These are phyloP conservation scores for Channa maculata DNA, from an alignment of 2,113 vertebrate genomes.

Conservation along the genomic window DNA sequence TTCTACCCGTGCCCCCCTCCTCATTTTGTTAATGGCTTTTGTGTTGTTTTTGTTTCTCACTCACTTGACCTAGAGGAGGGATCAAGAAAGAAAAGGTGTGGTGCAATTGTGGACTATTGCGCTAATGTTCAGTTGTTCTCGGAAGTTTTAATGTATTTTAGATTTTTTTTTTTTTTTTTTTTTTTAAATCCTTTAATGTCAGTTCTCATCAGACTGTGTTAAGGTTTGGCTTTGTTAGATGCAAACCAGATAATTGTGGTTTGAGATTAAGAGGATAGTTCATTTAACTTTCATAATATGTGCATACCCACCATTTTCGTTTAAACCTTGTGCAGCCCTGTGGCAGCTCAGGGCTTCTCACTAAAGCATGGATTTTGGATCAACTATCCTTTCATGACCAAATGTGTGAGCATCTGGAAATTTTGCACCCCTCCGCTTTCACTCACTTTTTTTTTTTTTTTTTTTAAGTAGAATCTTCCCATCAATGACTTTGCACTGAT, in stretches of 20 bases:
- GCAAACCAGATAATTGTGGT: constrained; percentile 75
- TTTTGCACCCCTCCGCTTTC: constrained; percentile 77
- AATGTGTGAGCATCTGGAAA: constrained; percentile 74
- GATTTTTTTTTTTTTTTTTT: constrained; percentile 20
- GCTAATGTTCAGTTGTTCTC: constrained; percentile 48
- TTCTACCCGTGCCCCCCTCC: constrained; percentile 21
- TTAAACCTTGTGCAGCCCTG: constrained; percentile 30
- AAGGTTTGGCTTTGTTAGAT: constrained; percentile 68
- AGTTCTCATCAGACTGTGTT: constrained; percentile 77
- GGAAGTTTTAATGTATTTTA: constrained; percentile 74
- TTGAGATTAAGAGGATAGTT: constrained; percentile 77
- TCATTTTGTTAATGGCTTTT: constrained; percentile 63
- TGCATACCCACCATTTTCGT: neutral
- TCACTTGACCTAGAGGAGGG: constrained; percentile 72
- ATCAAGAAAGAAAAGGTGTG: constrained; percentile 61
- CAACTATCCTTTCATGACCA: constrained; percentile 68
- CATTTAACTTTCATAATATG: constrained; percentile 40
- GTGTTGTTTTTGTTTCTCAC: constrained; percentile 68
- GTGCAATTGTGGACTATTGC: constrained; percentile 66
- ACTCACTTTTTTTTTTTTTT: constrained; percentile 77
- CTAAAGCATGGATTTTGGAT: constrained; percentile 37
- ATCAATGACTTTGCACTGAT: constrained; percentile 91
- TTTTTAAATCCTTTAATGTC: constrained; percentile 18
- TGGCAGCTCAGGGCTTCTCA: constrained; percentile 64
- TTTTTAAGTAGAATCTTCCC: constrained; percentile 83